Base-by-base conservation (phyloP, 64 coral and sea anemone genomes). In the Montipora foliosa region DNA sequence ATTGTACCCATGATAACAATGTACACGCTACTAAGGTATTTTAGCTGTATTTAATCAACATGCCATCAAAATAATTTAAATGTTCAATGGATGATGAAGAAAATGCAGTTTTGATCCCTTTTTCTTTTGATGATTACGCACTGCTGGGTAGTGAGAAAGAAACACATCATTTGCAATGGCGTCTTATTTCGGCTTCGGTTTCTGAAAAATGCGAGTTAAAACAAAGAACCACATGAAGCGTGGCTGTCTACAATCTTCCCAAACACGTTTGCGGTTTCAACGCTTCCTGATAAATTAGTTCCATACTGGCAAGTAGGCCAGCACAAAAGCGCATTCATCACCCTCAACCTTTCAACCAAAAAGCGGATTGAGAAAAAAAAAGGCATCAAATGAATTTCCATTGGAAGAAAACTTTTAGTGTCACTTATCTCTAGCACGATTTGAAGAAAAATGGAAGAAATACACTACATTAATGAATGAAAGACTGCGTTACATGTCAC, bases 401-500 rank as follows among this genome's bases (percentile, higher is more conserved):
- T 57, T 11, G 53, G 53, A 6, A 57, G 53, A 57, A 57, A 57
- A 57, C 37, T 8, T 8, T 8, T 57, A 6, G 53, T 57, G 37
- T 37, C 37, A 37, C 37, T 37, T 11, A 57, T 57, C 8, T 57
- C 11, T 57, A 11, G 53, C 5, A 57, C 11, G 11, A 8, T 57
- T 8, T 11, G 11, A 57, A 57, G 3, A 57, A 57, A 57, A 57
- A 37, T 37, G 37, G 37, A 37, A 57, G 11, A 57, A 57, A 8
- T 8, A 57, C 53, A 57, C 6, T 57, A 57, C 11, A 8, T 57
- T 5, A 64, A 64, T 64, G 61, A 64, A 4, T 57, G 6, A 4
- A 14, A 78, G 45, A 48, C 49, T 71, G 66, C 82, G 82, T 86
- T 70, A 86, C 66, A 4, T 72, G 66, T 86, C 82, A 86, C 82